These are phyloP conservation scores for Gnathonemus longibarbis DNA, from an alignment of 2,113 vertebrate genomes.

Conservation along the genomic window DNA sequence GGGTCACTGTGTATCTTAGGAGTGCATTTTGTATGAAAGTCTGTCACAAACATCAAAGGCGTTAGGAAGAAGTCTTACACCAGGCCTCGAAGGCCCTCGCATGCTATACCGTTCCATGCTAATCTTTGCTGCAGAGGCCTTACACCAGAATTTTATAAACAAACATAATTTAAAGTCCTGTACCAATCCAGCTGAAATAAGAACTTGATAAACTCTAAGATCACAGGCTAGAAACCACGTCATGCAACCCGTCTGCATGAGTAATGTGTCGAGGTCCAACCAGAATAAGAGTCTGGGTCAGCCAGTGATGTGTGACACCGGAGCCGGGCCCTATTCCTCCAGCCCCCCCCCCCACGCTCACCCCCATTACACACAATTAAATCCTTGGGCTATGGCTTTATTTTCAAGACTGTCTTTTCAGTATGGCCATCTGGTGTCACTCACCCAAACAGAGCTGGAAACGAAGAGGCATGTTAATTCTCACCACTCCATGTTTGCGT, in stretches of 20 bases:
- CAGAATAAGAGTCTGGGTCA: conserved; percentile 12
- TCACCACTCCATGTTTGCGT: not conserved
- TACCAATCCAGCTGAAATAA: not conserved
- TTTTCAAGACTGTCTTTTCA: not conserved
- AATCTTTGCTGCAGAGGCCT: not conserved
- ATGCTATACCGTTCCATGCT: not conserved
- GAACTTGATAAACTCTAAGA: not conserved
- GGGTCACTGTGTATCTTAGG: not conserved
- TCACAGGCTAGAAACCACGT: not conserved
- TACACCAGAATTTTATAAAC: not conserved
- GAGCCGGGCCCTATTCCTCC: not conserved
- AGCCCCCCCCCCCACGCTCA: not conserved
- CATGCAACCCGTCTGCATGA: no score
- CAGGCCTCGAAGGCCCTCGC: not conserved
- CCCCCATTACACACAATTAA: conserved; percentile 9
- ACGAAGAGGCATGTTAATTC: not conserved
- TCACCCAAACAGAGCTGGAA: not conserved
- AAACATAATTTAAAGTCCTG: not conserved
- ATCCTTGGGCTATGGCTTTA: conserved; percentile 14
- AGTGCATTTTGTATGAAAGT: not conserved
- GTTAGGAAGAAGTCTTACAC: not conserved
- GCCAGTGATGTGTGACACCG: conserved; percentile 9
- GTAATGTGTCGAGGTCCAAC: not conserved
- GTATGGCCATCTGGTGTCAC: not conserved
- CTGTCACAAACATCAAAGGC: not conserved